These are phyloP conservation scores for Cephalopterus ornatus DNA, from an alignment of 2,113 vertebrate species.

Conservation along the genomic window DNA sequence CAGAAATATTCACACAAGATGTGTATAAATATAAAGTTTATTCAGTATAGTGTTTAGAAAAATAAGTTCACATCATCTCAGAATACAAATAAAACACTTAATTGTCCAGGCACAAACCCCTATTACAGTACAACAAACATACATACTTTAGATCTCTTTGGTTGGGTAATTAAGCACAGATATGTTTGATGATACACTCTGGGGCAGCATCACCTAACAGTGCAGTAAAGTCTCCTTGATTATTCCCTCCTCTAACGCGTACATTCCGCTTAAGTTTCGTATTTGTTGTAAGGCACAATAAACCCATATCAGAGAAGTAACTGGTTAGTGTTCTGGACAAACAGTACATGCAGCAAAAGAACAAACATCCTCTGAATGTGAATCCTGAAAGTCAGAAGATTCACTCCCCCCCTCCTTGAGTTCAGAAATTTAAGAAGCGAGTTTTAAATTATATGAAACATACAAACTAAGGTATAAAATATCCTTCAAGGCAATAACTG, in stretches of 20 bases:
- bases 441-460: slow-evolving; percentile 69
- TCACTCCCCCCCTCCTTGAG: slow-evolving; percentile 65
- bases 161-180: slow-evolving; percentile 87
- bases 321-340: slow-evolving; percentile 70
- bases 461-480: slow-evolving; percentile 67
- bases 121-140: slow-evolving; percentile 85
- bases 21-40: slow-evolving; percentile 99
- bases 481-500: slow-evolving; percentile 60
- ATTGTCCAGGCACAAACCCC: slow-evolving; percentile 83
- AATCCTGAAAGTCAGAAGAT: slow-evolving; percentile 70
- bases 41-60: slow-evolving; percentile 99
- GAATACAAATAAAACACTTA: slow-evolving; percentile 94
- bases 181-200: slow-evolving; percentile 74
- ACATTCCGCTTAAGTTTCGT: slow-evolving; percentile 70
- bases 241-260: slow-evolving; percentile 66
- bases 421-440: slow-evolving; percentile 66
- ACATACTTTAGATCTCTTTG: slow-evolving; percentile 87
- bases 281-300: slow-evolving; percentile 81
- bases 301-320: slow-evolving; percentile 69
- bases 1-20: slow-evolving; percentile 47
- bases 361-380: slow-evolving; percentile 57
- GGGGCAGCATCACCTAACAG: slow-evolving; percentile 76
- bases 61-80: slow-evolving; percentile 99
- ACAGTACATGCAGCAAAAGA: slow-evolving; percentile 77
- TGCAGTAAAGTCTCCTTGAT: slow-evolving; percentile 71